Evolutionary conservation across 64 coral and sea anemone species (phyloP), one percentile per base, ranked within the genome.

Genomic region (Montipora cactus): DNA sequence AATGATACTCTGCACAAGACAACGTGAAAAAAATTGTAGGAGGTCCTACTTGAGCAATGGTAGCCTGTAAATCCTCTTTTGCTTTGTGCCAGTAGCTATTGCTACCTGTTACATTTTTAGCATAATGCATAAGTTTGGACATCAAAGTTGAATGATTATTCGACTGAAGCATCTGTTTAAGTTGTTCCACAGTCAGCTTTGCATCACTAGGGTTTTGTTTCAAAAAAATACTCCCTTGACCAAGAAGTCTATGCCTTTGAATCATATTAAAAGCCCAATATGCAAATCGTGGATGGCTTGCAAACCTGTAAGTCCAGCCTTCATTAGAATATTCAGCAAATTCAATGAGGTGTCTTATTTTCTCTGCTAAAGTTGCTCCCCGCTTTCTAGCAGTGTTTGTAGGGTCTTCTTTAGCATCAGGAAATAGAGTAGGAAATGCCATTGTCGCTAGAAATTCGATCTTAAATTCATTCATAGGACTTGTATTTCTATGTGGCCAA

Each of bases 31-130:
- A 89, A 61, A 89, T 89, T 78, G 87, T 89, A 13, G 87, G 87
- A 53, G 87, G 72, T 59, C 74, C 87, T 76, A 77, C 74, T 76
- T 89, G 51, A 77, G 87, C 28, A 58, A 89, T 89, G 87, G 74
- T 89, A 14, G 73, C 87, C 55, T 22, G 58, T 83, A 91, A 91
- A 73, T 91, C 89, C 47, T 85, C 81, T 92, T 91, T 92, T 74
- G 72, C 90, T 92, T 92, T 92, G 90, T 92, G 81, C 89, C 78
- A 91, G 50, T 91, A 91, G 62, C 75, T 78, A 83, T 64, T 80
- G 62, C 89, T 91, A 19, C 89, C 89, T 22, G 59, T 91, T 49
- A 91, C 66, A 91, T 82, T 91, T 81, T 81, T 82, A 49, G 79
- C 79, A 76, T 92, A 92, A 84, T 85, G 68, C 81, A 77, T 76